Evolutionary conservation across 2,797 vertebrate species (phyloP).

Genomic region (Myotis findleyi): DNA sequence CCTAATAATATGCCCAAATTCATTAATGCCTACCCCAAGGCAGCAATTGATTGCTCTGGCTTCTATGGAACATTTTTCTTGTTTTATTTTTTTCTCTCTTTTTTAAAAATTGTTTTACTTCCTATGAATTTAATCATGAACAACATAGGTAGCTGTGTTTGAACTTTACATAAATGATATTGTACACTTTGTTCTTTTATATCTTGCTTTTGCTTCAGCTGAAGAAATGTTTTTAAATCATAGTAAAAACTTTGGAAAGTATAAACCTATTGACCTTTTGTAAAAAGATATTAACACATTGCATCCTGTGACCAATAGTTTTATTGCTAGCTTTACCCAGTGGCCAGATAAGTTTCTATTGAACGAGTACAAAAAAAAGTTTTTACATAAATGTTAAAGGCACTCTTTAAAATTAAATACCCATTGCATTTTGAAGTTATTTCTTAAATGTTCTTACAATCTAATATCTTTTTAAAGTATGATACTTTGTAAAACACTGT

Average conservation of each 20-base stretch:
- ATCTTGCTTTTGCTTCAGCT: conserved; percentile 24
- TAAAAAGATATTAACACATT: not conserved
- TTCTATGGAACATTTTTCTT: not conserved
- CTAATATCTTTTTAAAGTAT: too few relatives aligned
- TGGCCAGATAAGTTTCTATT: too few relatives aligned
- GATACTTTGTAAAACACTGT: too few relatives aligned
- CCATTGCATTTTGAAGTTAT: too few relatives aligned
- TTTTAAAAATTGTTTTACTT: conserved; percentile 49
- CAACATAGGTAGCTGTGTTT: conserved; percentile 19
- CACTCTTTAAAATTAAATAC: too few relatives aligned
- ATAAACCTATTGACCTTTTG: not conserved
- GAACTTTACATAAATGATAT: conserved; percentile 38
- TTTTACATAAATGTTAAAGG: too few relatives aligned
- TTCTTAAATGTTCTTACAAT: too few relatives aligned
- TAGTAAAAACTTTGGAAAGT: conserved; percentile 12
- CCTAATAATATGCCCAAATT: not conserved
- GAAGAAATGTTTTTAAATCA: not conserved
- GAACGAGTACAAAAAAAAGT: too few relatives aligned
- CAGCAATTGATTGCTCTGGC: not conserved
- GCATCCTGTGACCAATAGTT: too few relatives aligned
- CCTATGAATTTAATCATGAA: not conserved
- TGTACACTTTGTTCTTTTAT: not conserved
- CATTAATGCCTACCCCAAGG: not conserved
- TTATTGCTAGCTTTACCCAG: too few relatives aligned
- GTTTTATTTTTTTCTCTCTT: not conserved